A percentile compares a stretch with the other conserved stretches of the same genome.
Conservation (phyloP, 2,113 vertebrate species). For the Gadus macrocephalus region DNA sequence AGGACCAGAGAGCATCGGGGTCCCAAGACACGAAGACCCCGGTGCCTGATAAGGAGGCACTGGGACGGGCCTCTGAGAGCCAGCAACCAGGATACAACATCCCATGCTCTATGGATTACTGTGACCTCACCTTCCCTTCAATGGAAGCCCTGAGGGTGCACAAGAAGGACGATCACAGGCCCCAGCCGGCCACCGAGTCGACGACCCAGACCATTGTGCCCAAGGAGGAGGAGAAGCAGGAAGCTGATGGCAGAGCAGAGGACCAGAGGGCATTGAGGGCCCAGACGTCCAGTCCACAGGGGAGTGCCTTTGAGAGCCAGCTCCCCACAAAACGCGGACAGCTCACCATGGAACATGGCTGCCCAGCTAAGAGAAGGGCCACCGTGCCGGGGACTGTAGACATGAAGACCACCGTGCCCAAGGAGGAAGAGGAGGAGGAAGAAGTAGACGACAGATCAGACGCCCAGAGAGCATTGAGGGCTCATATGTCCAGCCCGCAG, state of each 20-base stretch:
- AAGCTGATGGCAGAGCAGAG: slow-evolving; percentile 26
- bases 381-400: slow-evolving; percentile 5
- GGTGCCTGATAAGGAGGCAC: slow-evolving; percentile 10
- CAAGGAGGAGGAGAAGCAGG: too few species aligned
- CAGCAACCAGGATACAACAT: slow-evolving; percentile 43
- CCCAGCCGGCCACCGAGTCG: too few species aligned
- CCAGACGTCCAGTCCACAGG: not conserved
- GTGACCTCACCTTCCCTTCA: too few species aligned
- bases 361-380: slow-evolving; percentile 46
- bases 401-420: slow-evolving; percentile 13
- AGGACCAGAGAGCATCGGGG: slow-evolving; percentile 6
- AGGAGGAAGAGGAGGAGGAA: slow-evolving; percentile 6
- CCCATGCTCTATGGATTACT: slow-evolving; percentile 54
- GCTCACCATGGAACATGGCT: slow-evolving; percentile 39
- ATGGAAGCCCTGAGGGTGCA: too few species aligned
- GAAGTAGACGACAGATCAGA: slow-evolving; percentile 1
- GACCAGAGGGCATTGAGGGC: too few species aligned
- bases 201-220: too few species aligned
- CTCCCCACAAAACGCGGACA: slow-evolving; percentile 28
- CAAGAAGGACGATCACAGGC: too few species aligned
- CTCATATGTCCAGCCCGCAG: not conserved
- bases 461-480: slow-evolving; percentile 8
- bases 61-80: slow-evolving; percentile 12
- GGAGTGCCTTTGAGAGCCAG: slow-evolving; percentile 7
- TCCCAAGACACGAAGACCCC: slow-evolving; percentile 12